Percentiles rank a stretch among this genome's conserved stretches.
phyloP scores from a whole-genome alignment of 2,113 vertebrate genomes.

The Chaetops frenatus region DNA sequence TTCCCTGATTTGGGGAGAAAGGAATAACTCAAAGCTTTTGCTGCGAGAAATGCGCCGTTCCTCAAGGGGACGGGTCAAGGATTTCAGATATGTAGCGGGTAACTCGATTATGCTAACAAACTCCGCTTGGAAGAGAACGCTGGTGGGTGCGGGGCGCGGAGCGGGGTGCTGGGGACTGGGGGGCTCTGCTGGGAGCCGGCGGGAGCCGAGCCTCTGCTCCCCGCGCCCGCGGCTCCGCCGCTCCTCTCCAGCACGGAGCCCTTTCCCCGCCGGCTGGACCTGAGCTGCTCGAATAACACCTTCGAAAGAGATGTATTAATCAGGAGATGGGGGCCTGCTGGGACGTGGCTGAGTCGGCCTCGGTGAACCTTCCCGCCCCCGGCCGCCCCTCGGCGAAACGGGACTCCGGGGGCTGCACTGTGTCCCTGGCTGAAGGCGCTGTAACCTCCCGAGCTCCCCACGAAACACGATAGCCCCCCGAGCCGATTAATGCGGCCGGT shows the following conservation, averaged over 20 bases:
- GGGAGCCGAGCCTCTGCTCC: not conserved
- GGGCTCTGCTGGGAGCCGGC: not conserved
- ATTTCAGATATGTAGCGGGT: slow-evolving; percentile 27
- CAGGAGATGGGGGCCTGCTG: not conserved
- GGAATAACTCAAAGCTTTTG: slow-evolving; percentile 30
- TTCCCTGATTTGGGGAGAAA: not conserved
- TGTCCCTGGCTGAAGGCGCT: not conserved
- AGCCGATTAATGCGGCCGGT: not conserved
- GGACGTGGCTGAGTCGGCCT: not conserved
- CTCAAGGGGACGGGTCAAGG: slow-evolving; percentile 7
- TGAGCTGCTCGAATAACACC: not conserved
- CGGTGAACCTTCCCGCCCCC: not conserved
- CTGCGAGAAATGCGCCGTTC: not conserved
- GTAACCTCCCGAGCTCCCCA: not conserved
- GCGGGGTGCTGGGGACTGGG: not conserved
- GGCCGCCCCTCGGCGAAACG: not conserved
- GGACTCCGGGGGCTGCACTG: not conserved
- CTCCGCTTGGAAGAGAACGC: not conserved
- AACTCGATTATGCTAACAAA: slow-evolving; percentile 51
- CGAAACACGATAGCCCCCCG: not conserved
- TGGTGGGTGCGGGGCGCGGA: not conserved
- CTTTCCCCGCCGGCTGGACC: not conserved
- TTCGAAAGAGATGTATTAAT: not conserved
- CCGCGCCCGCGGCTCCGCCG: not conserved
- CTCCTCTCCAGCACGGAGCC: not conserved